phyloP scores from a whole-genome alignment of 2,113 vertebrate genomes.

The Oenanthe oenanthe region DNA sequence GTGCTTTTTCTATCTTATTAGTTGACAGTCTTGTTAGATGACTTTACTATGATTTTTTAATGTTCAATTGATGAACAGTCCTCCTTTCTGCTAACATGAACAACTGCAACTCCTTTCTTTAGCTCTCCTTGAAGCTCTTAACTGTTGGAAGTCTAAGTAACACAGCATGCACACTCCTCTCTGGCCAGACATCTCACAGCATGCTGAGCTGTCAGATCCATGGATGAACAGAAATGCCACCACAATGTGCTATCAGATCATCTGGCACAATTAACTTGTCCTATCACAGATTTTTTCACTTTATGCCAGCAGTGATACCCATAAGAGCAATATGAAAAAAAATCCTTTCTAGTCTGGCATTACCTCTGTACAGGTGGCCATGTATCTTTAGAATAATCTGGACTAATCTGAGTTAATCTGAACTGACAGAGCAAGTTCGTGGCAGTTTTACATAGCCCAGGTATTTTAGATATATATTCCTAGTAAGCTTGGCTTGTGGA shows the following conservation, averaged over 20 bases:
- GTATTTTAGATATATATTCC: background rate
- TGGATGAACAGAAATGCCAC: background rate
- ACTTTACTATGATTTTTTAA: background rate
- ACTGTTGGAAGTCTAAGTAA: background rate
- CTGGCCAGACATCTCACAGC: background rate
- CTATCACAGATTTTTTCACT: background rate
- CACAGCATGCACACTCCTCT: background rate
- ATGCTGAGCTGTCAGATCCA: background rate
- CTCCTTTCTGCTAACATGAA: background rate
- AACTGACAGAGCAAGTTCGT: background rate
- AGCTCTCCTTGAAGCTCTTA: background rate
- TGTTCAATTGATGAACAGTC: background rate
- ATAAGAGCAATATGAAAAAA: background rate
- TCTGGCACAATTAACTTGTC: background rate
- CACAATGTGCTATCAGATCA: background rate
- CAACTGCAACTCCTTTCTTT: background rate
- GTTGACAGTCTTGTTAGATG: background rate
- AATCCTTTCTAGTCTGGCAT: background rate
- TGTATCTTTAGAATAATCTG: background rate
- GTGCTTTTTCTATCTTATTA: background rate
- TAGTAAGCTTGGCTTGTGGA: background rate
- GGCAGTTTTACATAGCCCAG: background rate
- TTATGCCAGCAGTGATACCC: background rate
- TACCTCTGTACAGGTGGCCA: background rate
- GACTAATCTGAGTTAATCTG: background rate